Conservation (phyloP, 2,113 vertebrate species). For the Elanoides forficatus region DNA sequence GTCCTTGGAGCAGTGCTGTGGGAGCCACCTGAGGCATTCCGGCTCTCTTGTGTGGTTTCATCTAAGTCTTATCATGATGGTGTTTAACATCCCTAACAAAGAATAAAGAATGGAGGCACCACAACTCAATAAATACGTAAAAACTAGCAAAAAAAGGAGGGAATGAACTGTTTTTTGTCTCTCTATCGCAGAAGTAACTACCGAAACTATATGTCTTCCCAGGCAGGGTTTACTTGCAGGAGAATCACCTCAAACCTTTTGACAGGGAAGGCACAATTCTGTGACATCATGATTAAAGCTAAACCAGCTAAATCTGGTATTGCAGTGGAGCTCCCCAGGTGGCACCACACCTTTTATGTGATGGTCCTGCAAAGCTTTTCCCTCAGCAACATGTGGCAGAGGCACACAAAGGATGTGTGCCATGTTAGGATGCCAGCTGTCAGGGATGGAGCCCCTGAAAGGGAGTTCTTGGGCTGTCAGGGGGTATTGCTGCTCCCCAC, state of each 20-base stretch:
- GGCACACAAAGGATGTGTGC: neutral
- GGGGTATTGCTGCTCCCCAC: neutral
- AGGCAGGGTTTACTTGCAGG: neutral
- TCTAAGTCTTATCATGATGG: neutral
- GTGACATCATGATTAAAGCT: neutral
- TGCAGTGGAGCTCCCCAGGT: fast-evolving
- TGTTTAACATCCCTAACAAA: neutral
- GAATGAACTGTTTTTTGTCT: neutral
- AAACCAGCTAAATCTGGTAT: neutral
- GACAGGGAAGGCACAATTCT: neutral
- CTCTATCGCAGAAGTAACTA: neutral
- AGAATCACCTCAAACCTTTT: neutral
- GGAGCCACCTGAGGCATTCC: neutral
- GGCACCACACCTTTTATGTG: neutral
- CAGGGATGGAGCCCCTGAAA: neutral
- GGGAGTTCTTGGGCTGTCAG: neutral
- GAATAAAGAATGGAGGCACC: neutral
- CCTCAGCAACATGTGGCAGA: neutral
- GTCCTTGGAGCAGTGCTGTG: neutral
- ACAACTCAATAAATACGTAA: neutral
- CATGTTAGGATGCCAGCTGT: neutral
- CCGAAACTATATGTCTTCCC: neutral
- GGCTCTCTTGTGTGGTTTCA: neutral
- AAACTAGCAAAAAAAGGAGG: neutral
- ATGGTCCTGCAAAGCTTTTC: neutral